phyloP scores from a whole-genome alignment of 1,140 invertebrate species.

The Hylyphantes graminicola region DNA sequence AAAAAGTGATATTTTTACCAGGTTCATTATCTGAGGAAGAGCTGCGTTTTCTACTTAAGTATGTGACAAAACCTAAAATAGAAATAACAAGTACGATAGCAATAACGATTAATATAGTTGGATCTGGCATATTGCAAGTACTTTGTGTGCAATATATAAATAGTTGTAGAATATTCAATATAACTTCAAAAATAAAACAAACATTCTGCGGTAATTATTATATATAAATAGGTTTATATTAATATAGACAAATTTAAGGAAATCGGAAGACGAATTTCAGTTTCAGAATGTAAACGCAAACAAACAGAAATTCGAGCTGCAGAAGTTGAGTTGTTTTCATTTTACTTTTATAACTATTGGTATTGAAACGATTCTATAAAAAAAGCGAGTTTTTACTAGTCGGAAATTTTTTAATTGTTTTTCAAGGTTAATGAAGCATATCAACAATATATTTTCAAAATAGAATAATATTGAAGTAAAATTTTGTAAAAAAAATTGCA shows the following conservation, averaged over 20 bases:
- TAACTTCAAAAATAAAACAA: too few species aligned
- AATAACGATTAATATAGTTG: not conserved
- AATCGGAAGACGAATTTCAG: not conserved
- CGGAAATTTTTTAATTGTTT: too few species aligned
- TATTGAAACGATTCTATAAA: not conserved
- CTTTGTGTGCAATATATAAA: not conserved
- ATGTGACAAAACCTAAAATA: conserved; percentile 4
- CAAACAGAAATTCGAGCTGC: not conserved
- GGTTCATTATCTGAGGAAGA: not conserved
- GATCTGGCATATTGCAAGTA: conserved; percentile 7
- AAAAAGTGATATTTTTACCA: not conserved
- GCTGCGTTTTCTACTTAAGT: conserved; percentile 4
- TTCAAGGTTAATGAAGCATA: too few species aligned
- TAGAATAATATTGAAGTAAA: too few species aligned
- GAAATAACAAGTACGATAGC: conserved; percentile 8
- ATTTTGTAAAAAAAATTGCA: too few species aligned
- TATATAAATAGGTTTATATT: not conserved
- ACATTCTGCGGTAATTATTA: too few species aligned
- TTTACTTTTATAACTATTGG: not conserved
- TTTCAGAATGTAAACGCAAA: conserved; percentile 11
- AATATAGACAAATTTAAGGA: not conserved
- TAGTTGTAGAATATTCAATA: too few species aligned
- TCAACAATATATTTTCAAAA: too few species aligned
- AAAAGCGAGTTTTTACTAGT: too few species aligned
- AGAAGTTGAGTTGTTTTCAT: conserved; percentile 2